A percentile compares a stretch with the other conserved stretches of the same genome.
Evolutionary conservation across 2,113 vertebrate genomes (phyloP).

Genomic region (Phycodurus eques): DNA sequence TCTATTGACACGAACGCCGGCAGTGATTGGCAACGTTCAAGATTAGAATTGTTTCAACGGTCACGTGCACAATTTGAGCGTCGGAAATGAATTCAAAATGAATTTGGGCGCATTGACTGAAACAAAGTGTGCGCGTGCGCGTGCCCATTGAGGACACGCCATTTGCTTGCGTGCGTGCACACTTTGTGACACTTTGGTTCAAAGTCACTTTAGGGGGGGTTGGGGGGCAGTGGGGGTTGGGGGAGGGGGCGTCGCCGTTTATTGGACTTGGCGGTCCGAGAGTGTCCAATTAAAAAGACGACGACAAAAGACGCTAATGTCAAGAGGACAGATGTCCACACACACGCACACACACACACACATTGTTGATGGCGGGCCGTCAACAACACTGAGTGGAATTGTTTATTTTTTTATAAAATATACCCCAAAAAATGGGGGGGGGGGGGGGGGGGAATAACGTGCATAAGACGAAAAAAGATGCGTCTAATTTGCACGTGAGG

Average conservation of each 20-base stretch:
- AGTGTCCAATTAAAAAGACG: background rate
- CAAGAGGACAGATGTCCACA: background rate
- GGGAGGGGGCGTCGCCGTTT: background rate
- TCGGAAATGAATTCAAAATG: too few species aligned
- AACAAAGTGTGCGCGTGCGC: background rate
- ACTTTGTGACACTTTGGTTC: constrained; percentile 13
- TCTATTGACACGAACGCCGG: too few species aligned
- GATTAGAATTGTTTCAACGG: too few species aligned
- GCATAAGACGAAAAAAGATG: too few species aligned
- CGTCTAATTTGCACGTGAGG: background rate
- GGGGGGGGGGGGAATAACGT: background rate
- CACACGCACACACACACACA: background rate
- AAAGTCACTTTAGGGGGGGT: constrained; percentile 15
- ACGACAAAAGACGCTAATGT: background rate
- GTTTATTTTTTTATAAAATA: too few species aligned
- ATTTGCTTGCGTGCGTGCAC: constrained; percentile 24
- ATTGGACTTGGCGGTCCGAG: constrained; percentile 47
- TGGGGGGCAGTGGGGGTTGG: background rate
- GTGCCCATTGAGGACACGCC: background rate
- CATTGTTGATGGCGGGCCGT: background rate
- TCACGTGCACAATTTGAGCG: too few species aligned
- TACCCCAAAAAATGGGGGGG: too few species aligned
- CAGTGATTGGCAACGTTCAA: too few species aligned
- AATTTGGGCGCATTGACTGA: too few species aligned
- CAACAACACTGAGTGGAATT: too few species aligned